Conservation (phyloP, 2,113 vertebrate genomes). For the Callopanchax toddi region DNA sequence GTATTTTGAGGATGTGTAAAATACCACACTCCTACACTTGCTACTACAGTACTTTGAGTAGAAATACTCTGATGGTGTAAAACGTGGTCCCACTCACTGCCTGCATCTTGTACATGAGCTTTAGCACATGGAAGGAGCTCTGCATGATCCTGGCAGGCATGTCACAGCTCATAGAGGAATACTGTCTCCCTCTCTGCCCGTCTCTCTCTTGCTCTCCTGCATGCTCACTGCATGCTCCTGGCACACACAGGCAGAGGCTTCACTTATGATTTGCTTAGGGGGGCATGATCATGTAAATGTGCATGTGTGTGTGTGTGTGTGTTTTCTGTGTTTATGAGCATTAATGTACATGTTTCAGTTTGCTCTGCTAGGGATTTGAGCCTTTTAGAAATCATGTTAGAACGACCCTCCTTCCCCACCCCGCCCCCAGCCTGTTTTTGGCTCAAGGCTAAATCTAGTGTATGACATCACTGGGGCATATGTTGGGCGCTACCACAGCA, state of each 20-base stretch:
- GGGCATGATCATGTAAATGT: constrained; percentile 29
- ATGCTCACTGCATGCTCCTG: constrained; percentile 50
- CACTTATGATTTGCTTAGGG: constrained; percentile 52
- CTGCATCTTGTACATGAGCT: constrained; percentile 17
- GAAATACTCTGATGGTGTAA: constrained; percentile 2
- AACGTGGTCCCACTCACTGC: constrained; percentile 19
- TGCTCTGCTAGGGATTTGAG: constrained; percentile 22
- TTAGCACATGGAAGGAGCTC: constrained; percentile 30
- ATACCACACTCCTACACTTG: neutral
- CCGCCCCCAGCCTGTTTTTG: neutral
- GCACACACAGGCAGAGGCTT: constrained; percentile 53
- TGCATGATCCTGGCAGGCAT: constrained; percentile 44
- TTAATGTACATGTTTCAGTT: neutral
- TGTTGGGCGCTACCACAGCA: constrained; percentile 14
- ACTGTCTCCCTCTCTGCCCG: constrained; percentile 23
- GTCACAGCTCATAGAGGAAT: constrained; percentile 34
- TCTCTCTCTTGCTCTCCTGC: constrained; percentile 33
- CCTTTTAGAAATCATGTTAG: constrained; percentile 24
- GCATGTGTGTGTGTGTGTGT: constrained; percentile 8
- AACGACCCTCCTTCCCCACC: constrained; percentile 14
- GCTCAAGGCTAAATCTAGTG: constrained; percentile 37
- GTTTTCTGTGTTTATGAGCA: constrained; percentile 5
- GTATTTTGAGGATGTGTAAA: neutral
- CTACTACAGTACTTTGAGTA: constrained; percentile 3
- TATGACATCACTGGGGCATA: constrained; percentile 42